Evolutionary conservation across 2,888 invertebrate species (phyloP), one percentile per base, ranked within the genome.

Genomic region (Atethmia centrago): DNA sequence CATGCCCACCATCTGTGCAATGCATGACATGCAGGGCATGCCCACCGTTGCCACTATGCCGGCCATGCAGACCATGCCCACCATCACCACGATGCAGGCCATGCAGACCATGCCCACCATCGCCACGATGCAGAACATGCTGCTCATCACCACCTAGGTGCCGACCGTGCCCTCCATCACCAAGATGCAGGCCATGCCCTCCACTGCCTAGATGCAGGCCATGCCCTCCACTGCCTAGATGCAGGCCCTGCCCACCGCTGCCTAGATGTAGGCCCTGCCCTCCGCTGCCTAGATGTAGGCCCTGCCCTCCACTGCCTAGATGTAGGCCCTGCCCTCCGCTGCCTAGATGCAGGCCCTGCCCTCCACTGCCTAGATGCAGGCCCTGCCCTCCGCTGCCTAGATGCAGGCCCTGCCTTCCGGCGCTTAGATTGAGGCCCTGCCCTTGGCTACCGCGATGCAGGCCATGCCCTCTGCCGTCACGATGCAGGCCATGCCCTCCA

Each of bases 151-250:
- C 53, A 19, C 65, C 66, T 7, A 68, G 51, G 1, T 67, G 67
- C 67, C 5, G 66, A 19, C 67, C 67, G 0, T 67, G 67, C n/a
- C 61, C 45, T 10, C 36, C 70, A 5, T 1, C 4, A 14, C 51
- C 72, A 3, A n/a, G 31, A 19, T 91, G 91, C 78, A 89, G 80
- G 49, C 79, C 79, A 9, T 79, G 80, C 25, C 42, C 49, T 21
- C 59, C 59, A 1, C 25, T 21, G 1, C 49, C 31, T 0, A 16
- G 62, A 2, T 74, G 76, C 47, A 47, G 12, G 28, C 87, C 85
- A 2, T 76, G 83, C 45, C 53, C 70, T 14, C 65, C 83, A 2
- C 28, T 1, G 3, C 28, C 28, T 3, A 16, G 28, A 28, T 19
- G 56, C 28, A 28, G 28, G 10, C 28, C 56, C 0, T 56, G 28